A percentile compares a stretch with the other conserved stretches of the same genome.
These are phyloP conservation scores for Liparis tanakae DNA, from an alignment of 2,797 vertebrate species.

Conservation along the genomic window DNA sequence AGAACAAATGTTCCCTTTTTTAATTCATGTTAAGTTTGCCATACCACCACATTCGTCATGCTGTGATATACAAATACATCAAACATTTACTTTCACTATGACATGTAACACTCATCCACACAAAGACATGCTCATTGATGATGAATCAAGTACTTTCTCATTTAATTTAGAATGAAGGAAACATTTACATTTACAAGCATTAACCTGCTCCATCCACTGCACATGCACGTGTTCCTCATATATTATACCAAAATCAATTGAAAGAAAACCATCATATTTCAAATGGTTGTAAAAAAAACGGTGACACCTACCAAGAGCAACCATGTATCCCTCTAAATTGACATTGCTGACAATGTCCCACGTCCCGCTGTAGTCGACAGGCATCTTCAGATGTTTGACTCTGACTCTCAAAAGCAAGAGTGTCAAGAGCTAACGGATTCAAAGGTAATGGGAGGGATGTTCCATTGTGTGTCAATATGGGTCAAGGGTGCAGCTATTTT, in stretches of 20 bases:
- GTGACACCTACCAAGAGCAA: slow-evolving; percentile 83
- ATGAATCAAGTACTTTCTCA: background rate
- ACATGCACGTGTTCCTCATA: background rate
- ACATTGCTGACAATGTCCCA: slow-evolving; percentile 88
- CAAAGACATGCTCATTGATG: background rate
- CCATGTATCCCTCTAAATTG: slow-evolving; percentile 89
- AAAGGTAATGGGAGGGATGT: slow-evolving; percentile 31
- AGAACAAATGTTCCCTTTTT: background rate
- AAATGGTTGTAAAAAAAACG: background rate
- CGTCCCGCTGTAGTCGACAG: slow-evolving; percentile 86
- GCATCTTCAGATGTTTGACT: slow-evolving; percentile 74
- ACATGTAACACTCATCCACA: background rate
- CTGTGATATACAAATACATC: background rate
- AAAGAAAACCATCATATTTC: background rate
- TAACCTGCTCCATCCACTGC: background rate
- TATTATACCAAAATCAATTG: background rate
- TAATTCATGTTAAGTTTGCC: background rate
- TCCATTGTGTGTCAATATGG: slow-evolving; percentile 68
- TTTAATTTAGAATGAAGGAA: background rate
- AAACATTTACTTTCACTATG: background rate
- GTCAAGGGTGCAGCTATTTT: slow-evolving; percentile 67
- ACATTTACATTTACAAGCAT: background rate
- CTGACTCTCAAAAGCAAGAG: slow-evolving; percentile 18
- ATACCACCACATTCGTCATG: no score
- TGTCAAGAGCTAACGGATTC: slow-evolving; percentile 26